These are phyloP conservation scores for Laupala kohalensis DNA, from an alignment of 1,140 invertebrate species.

Conservation along the genomic window DNA sequence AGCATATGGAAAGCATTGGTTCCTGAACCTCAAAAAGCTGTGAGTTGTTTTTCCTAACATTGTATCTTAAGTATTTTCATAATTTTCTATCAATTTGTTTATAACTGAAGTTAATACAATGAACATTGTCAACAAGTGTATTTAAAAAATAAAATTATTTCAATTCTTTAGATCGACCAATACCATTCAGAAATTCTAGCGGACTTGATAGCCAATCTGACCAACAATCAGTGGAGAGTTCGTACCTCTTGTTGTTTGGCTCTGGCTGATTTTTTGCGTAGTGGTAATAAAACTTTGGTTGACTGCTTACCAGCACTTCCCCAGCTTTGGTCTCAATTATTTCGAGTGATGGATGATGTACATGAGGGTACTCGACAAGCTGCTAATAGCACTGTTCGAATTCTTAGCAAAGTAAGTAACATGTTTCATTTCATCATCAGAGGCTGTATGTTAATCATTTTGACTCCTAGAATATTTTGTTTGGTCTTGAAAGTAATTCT, in stretches of 20 bases:
- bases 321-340: constrained; percentile 68
- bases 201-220: constrained; percentile 70
- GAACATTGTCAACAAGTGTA: not conserved
- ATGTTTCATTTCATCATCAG: not conserved
- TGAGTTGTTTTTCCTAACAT: constrained; percentile 28
- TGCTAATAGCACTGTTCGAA: constrained; percentile 59
- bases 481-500: not conserved
- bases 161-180: constrained; percentile 53
- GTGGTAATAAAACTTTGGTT: constrained; percentile 17
- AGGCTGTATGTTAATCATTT: not conserved
- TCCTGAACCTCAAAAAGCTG: constrained; percentile 69
- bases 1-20: constrained; percentile 85
- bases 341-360: constrained; percentile 86
- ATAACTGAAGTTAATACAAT: too few species aligned
- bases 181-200: constrained; percentile 77
- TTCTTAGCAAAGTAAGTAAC: constrained; percentile 58
- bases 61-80: too few species aligned
- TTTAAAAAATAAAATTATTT: not conserved
- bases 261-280: constrained; percentile 64
- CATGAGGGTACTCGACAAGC: constrained; percentile 75
- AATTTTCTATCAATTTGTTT: too few species aligned
- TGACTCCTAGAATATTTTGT: not conserved
- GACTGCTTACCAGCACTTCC: constrained; percentile 31
- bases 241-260: constrained; percentile 82
- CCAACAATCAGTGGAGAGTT: constrained; percentile 71